Percentiles rank a stretch among this genome's conserved stretches.
Conservation (phyloP, 2,888 invertebrate genomes). For the Dione juno region DNA sequence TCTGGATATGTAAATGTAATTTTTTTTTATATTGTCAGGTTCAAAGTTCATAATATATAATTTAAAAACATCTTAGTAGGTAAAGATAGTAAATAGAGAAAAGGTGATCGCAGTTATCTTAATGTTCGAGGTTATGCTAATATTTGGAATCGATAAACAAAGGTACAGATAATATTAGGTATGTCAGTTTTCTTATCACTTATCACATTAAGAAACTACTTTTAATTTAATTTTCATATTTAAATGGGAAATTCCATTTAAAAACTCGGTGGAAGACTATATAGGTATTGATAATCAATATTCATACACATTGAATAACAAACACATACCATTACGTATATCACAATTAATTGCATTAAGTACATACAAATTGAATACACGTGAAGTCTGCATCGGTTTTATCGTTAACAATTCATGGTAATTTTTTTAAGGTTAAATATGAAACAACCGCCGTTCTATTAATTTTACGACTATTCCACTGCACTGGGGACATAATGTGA, state of each 20-base stretch:
- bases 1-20: too few species aligned
- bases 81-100: background rate
- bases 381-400: background rate
- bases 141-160: conserved; percentile 7
- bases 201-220: too few species aligned
- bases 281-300: too few species aligned
- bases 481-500: too few species aligned
- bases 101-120: conserved; percentile 15
- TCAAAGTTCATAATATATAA: background rate
- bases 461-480: too few species aligned
- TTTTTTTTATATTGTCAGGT: background rate
- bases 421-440: too few species aligned
- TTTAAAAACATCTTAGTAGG: background rate
- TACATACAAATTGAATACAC: background rate
- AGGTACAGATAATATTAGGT: background rate
- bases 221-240: background rate
- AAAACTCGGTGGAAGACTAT: background rate
- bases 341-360: background rate
- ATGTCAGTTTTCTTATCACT: conserved; percentile 7
- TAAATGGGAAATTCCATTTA: background rate
- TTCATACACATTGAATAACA: too few species aligned
- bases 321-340: background rate
- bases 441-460: too few species aligned
- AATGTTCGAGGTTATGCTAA: background rate
- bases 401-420: background rate